Percentiles rank a stretch among this genome's conserved stretches.
These are phyloP conservation scores for Heliconius hermathena DNA, from an alignment of 1,140 invertebrate genomes.

Conservation along the genomic window DNA sequence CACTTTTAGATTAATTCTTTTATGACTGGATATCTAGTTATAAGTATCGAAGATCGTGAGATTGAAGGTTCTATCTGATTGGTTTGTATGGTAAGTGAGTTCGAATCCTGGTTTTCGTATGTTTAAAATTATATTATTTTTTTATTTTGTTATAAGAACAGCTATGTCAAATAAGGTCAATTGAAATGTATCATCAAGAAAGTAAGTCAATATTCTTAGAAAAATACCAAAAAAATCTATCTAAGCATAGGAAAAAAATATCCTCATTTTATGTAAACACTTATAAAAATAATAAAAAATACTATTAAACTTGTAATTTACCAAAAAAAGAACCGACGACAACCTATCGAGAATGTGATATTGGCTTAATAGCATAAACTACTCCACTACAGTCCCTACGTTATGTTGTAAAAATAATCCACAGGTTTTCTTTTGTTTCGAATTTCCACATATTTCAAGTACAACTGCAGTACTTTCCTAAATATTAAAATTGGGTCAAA, in stretches of 20 bases:
- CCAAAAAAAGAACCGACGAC: neutral
- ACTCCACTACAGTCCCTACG: neutral
- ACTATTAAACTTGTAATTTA: too few relatives aligned
- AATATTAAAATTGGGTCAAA: slow-evolving; percentile 8
- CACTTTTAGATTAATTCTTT: slow-evolving; percentile 46
- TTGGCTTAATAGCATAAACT: neutral
- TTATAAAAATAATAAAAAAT: too few relatives aligned
- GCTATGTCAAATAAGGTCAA: too few relatives aligned
- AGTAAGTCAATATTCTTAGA: too few relatives aligned
- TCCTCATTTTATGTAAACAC: too few relatives aligned
- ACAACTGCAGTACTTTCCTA: slow-evolving; percentile 1
- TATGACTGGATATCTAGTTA: slow-evolving; percentile 15
- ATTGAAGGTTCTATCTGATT: neutral
- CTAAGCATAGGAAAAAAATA: too few relatives aligned
- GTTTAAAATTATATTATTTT: too few relatives aligned
- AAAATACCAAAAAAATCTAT: too few relatives aligned
- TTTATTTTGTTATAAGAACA: too few relatives aligned
- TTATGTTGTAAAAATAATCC: neutral
- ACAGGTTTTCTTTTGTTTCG: neutral
- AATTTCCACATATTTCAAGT: slow-evolving; percentile 8
- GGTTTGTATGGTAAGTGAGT: neutral
- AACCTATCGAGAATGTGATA: neutral
- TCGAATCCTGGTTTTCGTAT: neutral
- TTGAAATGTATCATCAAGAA: too few relatives aligned
- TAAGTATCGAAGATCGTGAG: neutral